These are phyloP conservation scores for Atta cephalotes DNA, from an alignment of 1,140 invertebrate genomes.

Conservation along the genomic window DNA sequence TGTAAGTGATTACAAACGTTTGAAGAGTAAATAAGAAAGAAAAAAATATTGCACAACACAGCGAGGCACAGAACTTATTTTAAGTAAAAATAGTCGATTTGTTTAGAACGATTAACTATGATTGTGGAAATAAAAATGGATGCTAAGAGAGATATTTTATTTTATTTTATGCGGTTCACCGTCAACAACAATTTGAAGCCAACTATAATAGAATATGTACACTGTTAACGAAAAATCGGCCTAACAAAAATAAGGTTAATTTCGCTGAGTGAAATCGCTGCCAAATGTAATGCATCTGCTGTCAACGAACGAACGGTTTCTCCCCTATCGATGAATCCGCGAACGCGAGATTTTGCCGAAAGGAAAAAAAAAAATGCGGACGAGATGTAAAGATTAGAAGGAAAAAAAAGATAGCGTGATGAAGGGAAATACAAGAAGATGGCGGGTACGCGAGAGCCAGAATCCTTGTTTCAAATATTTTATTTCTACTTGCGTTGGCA, in stretches of 20 bases:
- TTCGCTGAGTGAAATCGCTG: constrained; percentile 84
- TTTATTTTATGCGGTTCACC: neutral
- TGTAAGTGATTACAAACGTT: neutral
- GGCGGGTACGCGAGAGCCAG: neutral
- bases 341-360: constrained; percentile 43
- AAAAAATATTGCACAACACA: neutral
- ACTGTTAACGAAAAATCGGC: constrained; percentile 69
- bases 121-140: neutral
- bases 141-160: neutral
- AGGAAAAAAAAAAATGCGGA: neutral
- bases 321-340: constrained; percentile 74
- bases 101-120: neutral
- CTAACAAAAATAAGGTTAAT: constrained; percentile 85
- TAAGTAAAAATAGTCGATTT: neutral
- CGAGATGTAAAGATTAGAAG: constrained; percentile 59
- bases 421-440: neutral
- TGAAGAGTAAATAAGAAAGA: neutral
- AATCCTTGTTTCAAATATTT: constrained; percentile 82
- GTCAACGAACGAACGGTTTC: constrained; percentile 62
- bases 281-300: constrained; percentile 78
- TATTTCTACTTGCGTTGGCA: constrained; percentile 81
- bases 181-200: neutral
- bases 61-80: neutral
- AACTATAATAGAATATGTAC: constrained; percentile 18
- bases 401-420: neutral